Conservation (phyloP, 2,113 vertebrate species). For the Oceanites oceanicus region DNA sequence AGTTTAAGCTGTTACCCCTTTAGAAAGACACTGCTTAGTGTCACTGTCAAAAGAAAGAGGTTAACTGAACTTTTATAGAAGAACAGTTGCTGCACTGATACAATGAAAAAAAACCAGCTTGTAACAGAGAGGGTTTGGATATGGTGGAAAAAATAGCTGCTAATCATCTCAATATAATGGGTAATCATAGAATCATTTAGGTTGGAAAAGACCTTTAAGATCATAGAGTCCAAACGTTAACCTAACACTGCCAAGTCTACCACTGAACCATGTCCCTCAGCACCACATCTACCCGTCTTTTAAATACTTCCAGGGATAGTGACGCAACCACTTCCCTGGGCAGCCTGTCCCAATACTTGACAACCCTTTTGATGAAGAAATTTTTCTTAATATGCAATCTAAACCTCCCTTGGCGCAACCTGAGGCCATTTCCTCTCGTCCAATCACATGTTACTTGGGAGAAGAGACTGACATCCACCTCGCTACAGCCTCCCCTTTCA, state of each 20-base stretch:
- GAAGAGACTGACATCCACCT: too few species aligned
- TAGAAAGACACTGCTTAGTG: neutral
- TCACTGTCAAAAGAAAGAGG: neutral
- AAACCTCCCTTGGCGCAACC: too few species aligned
- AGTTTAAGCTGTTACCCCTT: neutral
- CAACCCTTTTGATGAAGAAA: too few species aligned
- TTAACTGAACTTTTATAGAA: neutral
- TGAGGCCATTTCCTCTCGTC: too few species aligned
- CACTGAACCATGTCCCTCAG: too few species aligned
- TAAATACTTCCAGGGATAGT: too few species aligned
- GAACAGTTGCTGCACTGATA: neutral
- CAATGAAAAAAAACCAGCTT: neutral
- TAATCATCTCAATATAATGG: neutral
- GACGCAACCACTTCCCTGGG: too few species aligned
- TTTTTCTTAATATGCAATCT: too few species aligned
- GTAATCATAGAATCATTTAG: neutral
- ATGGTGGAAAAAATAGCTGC: neutral
- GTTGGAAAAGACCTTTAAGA: neutral
- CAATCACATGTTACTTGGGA: too few species aligned
- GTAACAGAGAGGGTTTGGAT: neutral
- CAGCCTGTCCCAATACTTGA: too few species aligned
- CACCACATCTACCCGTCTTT: too few species aligned
- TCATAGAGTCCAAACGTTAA: neutral
- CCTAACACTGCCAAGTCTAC: neutral
- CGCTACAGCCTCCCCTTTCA: too few species aligned